phyloP scores from a whole-genome alignment of 2,113 vertebrate species.

The Corythoichthys haematopterus region DNA sequence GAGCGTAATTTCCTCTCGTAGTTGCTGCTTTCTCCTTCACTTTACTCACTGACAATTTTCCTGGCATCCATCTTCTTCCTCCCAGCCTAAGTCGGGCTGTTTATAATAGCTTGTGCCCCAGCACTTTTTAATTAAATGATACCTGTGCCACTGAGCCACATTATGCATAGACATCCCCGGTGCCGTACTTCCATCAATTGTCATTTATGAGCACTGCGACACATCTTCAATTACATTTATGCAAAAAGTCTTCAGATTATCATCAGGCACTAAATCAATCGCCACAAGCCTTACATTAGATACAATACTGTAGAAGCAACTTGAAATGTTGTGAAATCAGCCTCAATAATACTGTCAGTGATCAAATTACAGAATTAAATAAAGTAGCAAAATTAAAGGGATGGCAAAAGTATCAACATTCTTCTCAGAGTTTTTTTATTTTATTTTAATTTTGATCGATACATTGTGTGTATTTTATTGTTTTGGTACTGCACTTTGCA shows the following conservation, averaged over 20 bases:
- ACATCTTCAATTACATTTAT: conserved; percentile 57
- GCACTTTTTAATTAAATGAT: conserved; percentile 67
- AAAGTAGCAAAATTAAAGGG: conserved; percentile 9
- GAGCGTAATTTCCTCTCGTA: not conserved
- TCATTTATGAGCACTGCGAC: conserved; percentile 60
- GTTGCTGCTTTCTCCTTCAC: not conserved
- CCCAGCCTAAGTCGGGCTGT: conserved; percentile 34
- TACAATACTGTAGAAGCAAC: conserved; percentile 5
- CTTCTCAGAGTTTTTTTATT: conserved; percentile 39
- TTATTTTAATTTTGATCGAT: conserved; percentile 36
- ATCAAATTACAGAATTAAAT: conserved; percentile 1
- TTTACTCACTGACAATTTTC: conserved; percentile 19
- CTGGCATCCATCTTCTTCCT: conserved; percentile 30
- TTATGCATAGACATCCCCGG: conserved; percentile 48
- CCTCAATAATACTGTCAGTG: conserved; percentile 18
- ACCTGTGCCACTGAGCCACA: conserved; percentile 49
- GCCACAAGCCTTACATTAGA: conserved; percentile 43
- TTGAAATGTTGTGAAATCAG: conserved; percentile 17
- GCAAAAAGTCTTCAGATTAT: conserved; percentile 58
- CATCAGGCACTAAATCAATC: conserved; percentile 57
- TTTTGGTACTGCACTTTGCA: conserved; percentile 29
- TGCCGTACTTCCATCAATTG: conserved; percentile 47
- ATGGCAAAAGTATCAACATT: conserved; percentile 27
- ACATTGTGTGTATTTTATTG: conserved; percentile 29
- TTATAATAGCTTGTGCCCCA: conserved; percentile 35